A percentile compares a stretch with the other conserved stretches of the same genome.
These are phyloP conservation scores for Coregonus ussuriensis DNA, from an alignment of 2,797 vertebrate species.

Conservation along the genomic window DNA sequence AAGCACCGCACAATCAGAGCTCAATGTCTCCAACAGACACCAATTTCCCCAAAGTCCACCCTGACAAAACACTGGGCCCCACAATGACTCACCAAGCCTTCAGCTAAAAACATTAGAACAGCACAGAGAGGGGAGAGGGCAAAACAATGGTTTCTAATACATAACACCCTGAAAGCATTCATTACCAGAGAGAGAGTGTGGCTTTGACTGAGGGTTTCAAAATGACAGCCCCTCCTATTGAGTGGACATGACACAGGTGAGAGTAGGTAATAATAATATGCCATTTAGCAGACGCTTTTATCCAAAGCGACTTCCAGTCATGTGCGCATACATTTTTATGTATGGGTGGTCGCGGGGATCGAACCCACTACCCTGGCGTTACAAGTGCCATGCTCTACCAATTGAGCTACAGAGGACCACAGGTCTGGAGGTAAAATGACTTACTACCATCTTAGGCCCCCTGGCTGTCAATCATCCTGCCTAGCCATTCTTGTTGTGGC, in stretches of 20 bases:
- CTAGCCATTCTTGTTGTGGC: not conserved
- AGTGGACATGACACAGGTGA: not conserved
- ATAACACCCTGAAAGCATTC: not conserved
- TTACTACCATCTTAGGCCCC: not conserved
- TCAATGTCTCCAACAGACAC: not conserved
- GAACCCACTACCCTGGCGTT: no score
- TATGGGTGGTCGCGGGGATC: no score
- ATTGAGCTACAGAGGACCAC: no score
- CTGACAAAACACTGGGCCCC: conserved; percentile 12
- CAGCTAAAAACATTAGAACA: not conserved
- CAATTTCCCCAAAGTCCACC: not conserved
- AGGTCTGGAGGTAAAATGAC: conserved; percentile 29
- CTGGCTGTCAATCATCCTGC: not conserved
- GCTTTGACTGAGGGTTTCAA: not conserved
- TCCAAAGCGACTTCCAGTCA: no score
- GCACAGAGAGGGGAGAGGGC: conserved; percentile 3
- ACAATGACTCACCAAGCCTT: not conserved
- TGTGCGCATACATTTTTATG: no score
- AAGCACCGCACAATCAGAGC: not conserved
- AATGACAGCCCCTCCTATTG: not conserved
- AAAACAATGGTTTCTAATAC: not conserved
- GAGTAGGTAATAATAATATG: not conserved
- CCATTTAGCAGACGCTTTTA: no score
- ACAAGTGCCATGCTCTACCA: no score
- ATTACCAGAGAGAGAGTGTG: not conserved